These are phyloP conservation scores for Mormyrus iriodes DNA, from an alignment of 2,113 vertebrate genomes.

Conservation along the genomic window DNA sequence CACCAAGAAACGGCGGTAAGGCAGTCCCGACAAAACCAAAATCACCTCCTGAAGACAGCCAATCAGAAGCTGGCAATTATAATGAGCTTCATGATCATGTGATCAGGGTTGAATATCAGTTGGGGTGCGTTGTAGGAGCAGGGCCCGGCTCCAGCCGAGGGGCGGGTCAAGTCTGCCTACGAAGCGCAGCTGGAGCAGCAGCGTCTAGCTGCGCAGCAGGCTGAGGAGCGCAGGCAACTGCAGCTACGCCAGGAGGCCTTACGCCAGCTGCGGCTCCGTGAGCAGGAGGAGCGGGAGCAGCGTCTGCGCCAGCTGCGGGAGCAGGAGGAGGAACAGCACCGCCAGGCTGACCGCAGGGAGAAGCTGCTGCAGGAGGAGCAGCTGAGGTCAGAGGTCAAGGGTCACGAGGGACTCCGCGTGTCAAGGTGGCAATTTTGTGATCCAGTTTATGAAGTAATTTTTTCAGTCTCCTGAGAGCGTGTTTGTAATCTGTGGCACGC, in stretches of 20 bases:
- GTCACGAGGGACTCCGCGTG: background rate
- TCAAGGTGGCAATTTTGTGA: background rate
- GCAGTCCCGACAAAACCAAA: background rate
- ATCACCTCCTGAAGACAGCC: background rate
- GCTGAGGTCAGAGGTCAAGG: slow-evolving; percentile 47
- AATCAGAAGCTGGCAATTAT: background rate
- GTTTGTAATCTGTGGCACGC: slow-evolving; percentile 33
- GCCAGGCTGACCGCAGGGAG: slow-evolving; percentile 59
- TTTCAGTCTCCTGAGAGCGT: background rate
- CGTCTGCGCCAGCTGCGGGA: slow-evolving; percentile 61
- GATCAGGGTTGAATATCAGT: background rate
- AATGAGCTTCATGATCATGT: background rate
- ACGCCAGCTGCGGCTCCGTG: slow-evolving; percentile 66
- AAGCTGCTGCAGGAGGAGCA: slow-evolving; percentile 50
- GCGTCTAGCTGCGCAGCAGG: slow-evolving; percentile 61
- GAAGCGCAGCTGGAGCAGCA: slow-evolving; percentile 85
- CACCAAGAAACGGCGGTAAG: slow-evolving; percentile 40
- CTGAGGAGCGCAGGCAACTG: slow-evolving; percentile 64
- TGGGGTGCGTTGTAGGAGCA: background rate
- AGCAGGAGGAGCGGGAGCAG: slow-evolving; percentile 65
- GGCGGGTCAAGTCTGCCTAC: slow-evolving; percentile 57
- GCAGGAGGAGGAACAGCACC: slow-evolving; percentile 61
- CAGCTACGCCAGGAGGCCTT: slow-evolving; percentile 66
- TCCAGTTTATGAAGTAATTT: background rate
- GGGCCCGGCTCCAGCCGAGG: slow-evolving; percentile 29